These are phyloP conservation scores for Thalassophryne amazonica DNA, from an alignment of 2,797 vertebrate genomes.

Conservation along the genomic window DNA sequence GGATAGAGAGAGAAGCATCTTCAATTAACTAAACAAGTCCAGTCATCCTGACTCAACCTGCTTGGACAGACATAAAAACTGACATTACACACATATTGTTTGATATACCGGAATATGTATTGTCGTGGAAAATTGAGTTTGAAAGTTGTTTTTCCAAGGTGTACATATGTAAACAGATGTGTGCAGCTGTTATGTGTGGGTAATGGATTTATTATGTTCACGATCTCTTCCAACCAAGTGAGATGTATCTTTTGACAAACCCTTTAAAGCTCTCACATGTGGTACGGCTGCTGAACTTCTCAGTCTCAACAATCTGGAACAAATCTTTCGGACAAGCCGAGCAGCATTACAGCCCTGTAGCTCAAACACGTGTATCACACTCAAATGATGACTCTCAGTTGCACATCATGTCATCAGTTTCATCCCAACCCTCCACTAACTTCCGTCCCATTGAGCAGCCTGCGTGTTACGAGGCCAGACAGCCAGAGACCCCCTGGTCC, in stretches of 20 bases:
- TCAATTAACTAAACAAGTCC: too few species aligned
- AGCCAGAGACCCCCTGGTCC: conserved; percentile 56
- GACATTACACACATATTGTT: too few species aligned
- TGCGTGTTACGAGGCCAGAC: conserved; percentile 52
- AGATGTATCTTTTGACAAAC: conserved; percentile 52
- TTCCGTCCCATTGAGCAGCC: conserved; percentile 85
- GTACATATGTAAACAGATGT: too few species aligned
- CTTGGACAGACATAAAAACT: too few species aligned
- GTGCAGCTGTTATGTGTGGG: too few species aligned
- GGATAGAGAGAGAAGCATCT: too few species aligned
- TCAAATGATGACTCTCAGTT: conserved; percentile 88
- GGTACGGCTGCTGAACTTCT: conserved; percentile 79
- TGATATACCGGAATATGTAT: too few species aligned
- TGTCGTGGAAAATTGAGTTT: too few species aligned
- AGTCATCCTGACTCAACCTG: too few species aligned
- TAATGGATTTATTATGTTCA: conserved; percentile 2
- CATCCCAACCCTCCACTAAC: conserved; percentile 84
- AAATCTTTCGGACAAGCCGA: conserved; percentile 74
- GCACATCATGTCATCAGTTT: conserved; percentile 91
- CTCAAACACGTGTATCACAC: conserved; percentile 89
- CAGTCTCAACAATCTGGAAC: conserved; percentile 78
- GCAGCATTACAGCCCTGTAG: conserved; percentile 83
- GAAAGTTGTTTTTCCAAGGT: too few species aligned
- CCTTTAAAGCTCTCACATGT: conserved; percentile 69
- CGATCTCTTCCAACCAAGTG: conserved; percentile 6